These are phyloP conservation scores for Allacma fusca DNA, from an alignment of 2,888 invertebrate species.

Conservation along the genomic window DNA sequence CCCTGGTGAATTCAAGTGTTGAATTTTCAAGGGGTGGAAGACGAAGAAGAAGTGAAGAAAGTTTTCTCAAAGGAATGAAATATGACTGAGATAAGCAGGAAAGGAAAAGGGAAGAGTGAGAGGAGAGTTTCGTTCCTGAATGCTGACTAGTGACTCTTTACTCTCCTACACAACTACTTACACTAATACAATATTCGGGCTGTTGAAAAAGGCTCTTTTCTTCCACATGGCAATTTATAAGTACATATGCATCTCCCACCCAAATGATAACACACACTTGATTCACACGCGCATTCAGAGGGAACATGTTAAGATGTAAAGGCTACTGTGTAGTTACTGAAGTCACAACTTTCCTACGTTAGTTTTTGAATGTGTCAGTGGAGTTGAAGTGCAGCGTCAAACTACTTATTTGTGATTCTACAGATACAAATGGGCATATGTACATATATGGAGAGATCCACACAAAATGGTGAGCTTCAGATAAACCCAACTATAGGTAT, in stretches of 20 bases:
- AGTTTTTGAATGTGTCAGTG: neutral
- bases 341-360: neutral
- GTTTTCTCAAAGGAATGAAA: constrained; percentile 42
- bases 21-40: constrained; percentile 10
- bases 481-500: no score
- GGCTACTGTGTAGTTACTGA: neutral
- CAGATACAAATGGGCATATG: no score
- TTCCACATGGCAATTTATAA: no score
- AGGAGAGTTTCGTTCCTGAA: constrained; percentile 21
- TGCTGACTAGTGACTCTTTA: neutral
- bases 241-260: no score
- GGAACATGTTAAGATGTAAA: neutral
- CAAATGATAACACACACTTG: no score
- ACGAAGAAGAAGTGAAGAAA: constrained; percentile 13
- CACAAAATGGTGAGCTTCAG: no score
- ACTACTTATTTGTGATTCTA: no score
- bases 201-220: neutral
- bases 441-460: no score
- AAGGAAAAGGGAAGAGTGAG: constrained; percentile 11
- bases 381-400: no score
- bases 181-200: neutral
- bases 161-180: constrained; percentile 1
- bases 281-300: no score
- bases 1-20: constrained; percentile 17
- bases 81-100: constrained; percentile 39